These are phyloP conservation scores for Mantis religiosa DNA, from an alignment of 2,888 invertebrate genomes.

Conservation along the genomic window DNA sequence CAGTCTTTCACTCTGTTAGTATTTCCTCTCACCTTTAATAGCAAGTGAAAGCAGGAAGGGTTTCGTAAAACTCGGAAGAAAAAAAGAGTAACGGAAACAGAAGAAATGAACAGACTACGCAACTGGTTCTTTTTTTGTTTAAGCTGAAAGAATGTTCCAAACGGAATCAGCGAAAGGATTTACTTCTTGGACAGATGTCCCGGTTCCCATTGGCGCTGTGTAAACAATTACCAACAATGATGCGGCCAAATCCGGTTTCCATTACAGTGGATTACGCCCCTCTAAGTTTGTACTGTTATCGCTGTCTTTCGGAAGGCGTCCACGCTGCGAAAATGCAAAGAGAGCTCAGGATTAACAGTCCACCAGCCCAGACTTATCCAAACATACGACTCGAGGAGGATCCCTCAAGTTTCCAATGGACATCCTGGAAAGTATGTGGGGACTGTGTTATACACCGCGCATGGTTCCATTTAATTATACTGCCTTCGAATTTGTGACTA, in stretches of 20 bases:
- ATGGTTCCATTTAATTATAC: too few species aligned
- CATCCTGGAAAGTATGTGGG: too few species aligned
- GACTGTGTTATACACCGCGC: too few species aligned
- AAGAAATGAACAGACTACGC: neutral
- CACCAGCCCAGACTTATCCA: neutral
- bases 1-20: neutral
- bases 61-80: neutral
- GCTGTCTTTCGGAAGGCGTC: neutral
- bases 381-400: neutral
- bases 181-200: neutral
- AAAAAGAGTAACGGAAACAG: neutral
- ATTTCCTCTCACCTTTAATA: too few species aligned
- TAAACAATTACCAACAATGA: neutral
- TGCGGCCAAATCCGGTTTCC: neutral
- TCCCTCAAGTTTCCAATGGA: too few species aligned
- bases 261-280: neutral
- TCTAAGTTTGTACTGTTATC: neutral
- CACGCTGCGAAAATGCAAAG: neutral
- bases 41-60: too few species aligned
- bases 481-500: too few species aligned
- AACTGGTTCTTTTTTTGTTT: neutral
- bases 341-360: neutral
- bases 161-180: neutral
- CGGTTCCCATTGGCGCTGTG: neutral
- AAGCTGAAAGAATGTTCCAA: neutral